phyloP scores from a whole-genome alignment of 1,140 invertebrate species.

The Antheraea pernyi region DNA sequence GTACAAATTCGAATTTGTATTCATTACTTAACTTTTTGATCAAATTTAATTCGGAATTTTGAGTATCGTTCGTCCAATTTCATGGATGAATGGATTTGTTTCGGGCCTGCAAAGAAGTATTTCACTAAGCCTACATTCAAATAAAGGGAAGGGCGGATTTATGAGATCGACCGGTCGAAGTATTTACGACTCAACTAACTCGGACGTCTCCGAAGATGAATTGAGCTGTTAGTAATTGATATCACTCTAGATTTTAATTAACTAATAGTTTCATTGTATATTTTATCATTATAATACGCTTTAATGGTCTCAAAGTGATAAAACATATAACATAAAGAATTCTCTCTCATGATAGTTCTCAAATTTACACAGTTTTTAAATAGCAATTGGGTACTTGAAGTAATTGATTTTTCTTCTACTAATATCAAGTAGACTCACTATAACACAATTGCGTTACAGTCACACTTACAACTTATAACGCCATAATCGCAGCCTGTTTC shows the following conservation, averaged over 20 bases:
- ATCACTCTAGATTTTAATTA: constrained; percentile 9
- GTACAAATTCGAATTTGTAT: constrained; percentile 43
- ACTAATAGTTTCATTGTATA: not conserved
- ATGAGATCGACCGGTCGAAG: constrained; percentile 40
- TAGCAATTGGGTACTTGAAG: no score
- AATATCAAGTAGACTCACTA: no score
- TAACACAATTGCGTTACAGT: no score
- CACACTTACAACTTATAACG: no score
- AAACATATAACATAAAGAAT: no score
- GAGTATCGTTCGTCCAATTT: constrained; percentile 64
- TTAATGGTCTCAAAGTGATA: not conserved
- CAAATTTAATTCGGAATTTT: constrained; percentile 62
- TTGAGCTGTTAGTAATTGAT: constrained; percentile 44
- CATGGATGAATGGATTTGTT: constrained; percentile 65
- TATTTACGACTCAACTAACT: constrained; percentile 52
- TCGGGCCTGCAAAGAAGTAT: constrained; percentile 60
- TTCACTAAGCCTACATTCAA: constrained; percentile 66
- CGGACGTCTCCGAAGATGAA: constrained; percentile 45
- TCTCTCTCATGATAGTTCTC: no score
- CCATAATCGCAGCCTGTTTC: no score
- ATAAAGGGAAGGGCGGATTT: constrained; percentile 60
- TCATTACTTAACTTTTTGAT: constrained; percentile 68
- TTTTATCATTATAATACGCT: not conserved
- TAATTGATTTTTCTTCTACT: no score
- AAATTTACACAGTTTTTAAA: no score